Conservation (phyloP, 2,797 vertebrate species). For the Sebastes trivittatus region DNA sequence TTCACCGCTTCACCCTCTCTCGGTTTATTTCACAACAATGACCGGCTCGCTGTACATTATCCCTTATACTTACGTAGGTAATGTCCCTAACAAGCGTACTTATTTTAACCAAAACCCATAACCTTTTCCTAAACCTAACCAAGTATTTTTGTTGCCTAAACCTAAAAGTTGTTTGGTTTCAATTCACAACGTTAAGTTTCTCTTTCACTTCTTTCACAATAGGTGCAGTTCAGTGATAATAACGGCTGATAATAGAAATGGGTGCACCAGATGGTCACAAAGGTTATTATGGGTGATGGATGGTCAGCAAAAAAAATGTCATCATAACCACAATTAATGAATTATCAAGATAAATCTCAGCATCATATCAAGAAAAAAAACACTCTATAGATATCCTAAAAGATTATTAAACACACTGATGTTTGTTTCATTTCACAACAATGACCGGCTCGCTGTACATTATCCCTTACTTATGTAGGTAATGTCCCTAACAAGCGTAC, state of each 20-base stretch:
- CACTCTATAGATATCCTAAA: too few species aligned
- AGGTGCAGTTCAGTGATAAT: not conserved
- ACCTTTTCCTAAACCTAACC: not conserved
- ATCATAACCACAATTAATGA: not conserved
- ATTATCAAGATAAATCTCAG: not conserved
- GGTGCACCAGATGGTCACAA: not conserved
- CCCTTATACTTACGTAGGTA: too few species aligned
- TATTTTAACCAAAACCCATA: not conserved
- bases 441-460: too few species aligned
- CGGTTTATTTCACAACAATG: too few species aligned
- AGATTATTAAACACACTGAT: not conserved
- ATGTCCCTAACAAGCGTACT: not conserved
- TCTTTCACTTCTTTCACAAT: not conserved
- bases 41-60: too few species aligned
- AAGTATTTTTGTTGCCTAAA: not conserved
- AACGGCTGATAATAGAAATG: not conserved
- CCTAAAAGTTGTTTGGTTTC: not conserved
- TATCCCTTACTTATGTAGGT: too few species aligned
- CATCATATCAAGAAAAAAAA: not conserved
- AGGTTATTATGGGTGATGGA: slow-evolving; percentile 32
- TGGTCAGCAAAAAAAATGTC: not conserved
- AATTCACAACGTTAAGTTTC: not conserved
- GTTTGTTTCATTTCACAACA: not conserved
- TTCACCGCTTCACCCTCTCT: too few species aligned
- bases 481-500: not conserved